Evolutionary conservation across 2,888 invertebrate genomes (phyloP).

Genomic region (Hirtodrosophila cameraria): DNA sequence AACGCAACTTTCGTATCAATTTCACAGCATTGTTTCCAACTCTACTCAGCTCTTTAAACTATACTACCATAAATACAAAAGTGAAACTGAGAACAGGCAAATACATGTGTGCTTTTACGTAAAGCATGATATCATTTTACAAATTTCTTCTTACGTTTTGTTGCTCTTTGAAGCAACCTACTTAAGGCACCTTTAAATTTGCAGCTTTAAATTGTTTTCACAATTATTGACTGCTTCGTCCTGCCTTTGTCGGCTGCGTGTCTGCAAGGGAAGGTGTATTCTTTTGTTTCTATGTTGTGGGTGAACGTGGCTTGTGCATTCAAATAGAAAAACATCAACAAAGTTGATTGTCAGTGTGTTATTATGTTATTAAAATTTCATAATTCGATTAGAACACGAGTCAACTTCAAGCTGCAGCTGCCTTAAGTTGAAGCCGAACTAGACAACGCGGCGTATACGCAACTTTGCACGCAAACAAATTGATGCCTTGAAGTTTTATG

Average conservation of each 20-base stretch:
- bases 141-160: constrained; percentile 1
- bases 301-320: constrained; percentile 23
- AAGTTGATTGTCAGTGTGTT: constrained; percentile 38
- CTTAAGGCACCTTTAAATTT: constrained; percentile 8
- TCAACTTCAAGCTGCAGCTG: constrained; percentile 5
- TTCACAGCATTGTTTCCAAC: too few relatives aligned
- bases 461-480: constrained; percentile 8
- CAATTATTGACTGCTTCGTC: neutral
- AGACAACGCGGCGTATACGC: constrained; percentile 45
- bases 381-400: constrained; percentile 55
- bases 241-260: constrained; percentile 1
- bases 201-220: constrained; percentile 24
- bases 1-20: too few relatives aligned
- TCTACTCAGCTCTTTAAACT: too few relatives aligned
- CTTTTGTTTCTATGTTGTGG: too few relatives aligned
- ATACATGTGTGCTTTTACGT: neutral
- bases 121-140: constrained; percentile 18
- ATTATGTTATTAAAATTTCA: constrained; percentile 63
- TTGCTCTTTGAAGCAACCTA: neutral
- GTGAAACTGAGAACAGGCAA: too few relatives aligned
- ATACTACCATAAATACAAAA: too few relatives aligned
- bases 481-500: neutral
- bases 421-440: neutral
- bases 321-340: constrained; percentile 22
- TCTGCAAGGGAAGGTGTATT: neutral